Base-by-base conservation (phyloP, 1,140 invertebrate genomes). In the Nephotettix cincticeps region DNA sequence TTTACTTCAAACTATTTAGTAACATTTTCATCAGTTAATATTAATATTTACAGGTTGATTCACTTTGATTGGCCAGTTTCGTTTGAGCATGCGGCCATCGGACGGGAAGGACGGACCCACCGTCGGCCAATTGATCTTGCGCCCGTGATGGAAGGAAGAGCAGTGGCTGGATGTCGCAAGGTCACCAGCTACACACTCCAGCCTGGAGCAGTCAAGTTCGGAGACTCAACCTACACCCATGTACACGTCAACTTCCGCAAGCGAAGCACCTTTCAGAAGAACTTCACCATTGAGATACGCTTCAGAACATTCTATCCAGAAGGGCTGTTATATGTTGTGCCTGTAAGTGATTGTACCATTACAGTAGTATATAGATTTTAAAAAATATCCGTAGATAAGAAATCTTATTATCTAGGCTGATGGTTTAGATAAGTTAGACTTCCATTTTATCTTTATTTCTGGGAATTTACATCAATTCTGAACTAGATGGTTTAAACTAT, bases 281-380 rank as follows among this genome's bases (percentile, higher is more conserved):
- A 89, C 76, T 94, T 94, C 75, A 85, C 86, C 6, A 81, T 96
- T 32, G 88, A 91, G 66, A 90, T 97, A 74, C 89, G 93, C 74
- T 93, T 97, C 77, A 83, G 94, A 28, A 96, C 94, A 0, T 95
- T 92, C 77, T 92, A 94, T 80, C 87, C 88, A 0, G 90, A 95
- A 77, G 95, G 94, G 40, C 79, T 96, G 67, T 79, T 97, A 3
- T 89, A 93, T 63, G 82, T 94, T 3, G 85, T 92, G 43, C 87
- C 89, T 13, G 90, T 92, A 84, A 82, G 82, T 80, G 68, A 19
- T 19, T 1, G 23, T 19, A 40, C 6, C 40, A 28, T 66, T 1
- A 67, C 11, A 29, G 51, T 66, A 68, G 6, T 13, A 30, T 29
- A 51, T 71, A 71, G 71, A 13, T 9, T 9, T 40, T 40, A 17